Percentiles rank a stretch among this genome's conserved stretches.
Evolutionary conservation across 2,888 invertebrate species (phyloP).

Genomic region (Galerucella nymphaeae): DNA sequence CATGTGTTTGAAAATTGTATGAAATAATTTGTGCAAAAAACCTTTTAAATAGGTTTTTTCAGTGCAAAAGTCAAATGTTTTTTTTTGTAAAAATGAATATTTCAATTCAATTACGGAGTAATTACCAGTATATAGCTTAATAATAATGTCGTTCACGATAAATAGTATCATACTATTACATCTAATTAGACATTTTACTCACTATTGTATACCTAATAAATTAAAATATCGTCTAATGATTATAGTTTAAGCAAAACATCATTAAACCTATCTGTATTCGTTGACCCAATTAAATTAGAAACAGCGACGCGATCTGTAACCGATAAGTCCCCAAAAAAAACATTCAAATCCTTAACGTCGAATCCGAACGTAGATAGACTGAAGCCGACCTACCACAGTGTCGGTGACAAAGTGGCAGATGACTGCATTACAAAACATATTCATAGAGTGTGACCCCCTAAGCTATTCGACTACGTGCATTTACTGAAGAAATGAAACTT

Average conservation of each 20-base stretch:
- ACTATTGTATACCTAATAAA: neutral
- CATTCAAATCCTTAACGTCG: constrained; percentile 11
- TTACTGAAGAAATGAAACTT: constrained; percentile 2
- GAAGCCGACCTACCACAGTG: constrained; percentile 62
- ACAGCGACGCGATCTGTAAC: constrained; percentile 11
- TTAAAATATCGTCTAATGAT: neutral
- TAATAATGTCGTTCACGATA: no score
- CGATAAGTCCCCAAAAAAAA: constrained; percentile 5
- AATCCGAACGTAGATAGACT: constrained; percentile 6
- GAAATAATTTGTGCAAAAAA: no score
- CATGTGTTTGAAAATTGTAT: no score
- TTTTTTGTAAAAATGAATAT: no score
- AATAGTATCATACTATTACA: no score
- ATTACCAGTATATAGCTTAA: no score
- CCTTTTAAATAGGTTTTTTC: no score
- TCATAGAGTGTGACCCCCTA: constrained; percentile 51
- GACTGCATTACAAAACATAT: constrained; percentile 55
- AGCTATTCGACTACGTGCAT: constrained; percentile 3
- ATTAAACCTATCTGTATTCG: neutral
- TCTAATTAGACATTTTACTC: no score
- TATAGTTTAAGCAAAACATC: neutral
- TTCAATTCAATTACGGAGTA: no score
- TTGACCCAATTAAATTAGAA: constrained; percentile 16
- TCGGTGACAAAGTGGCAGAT: constrained; percentile 65
- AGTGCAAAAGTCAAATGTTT: no score